Evolutionary conservation across 2,113 vertebrate species (phyloP).

Genomic region (Aepyceros melampus): DNA sequence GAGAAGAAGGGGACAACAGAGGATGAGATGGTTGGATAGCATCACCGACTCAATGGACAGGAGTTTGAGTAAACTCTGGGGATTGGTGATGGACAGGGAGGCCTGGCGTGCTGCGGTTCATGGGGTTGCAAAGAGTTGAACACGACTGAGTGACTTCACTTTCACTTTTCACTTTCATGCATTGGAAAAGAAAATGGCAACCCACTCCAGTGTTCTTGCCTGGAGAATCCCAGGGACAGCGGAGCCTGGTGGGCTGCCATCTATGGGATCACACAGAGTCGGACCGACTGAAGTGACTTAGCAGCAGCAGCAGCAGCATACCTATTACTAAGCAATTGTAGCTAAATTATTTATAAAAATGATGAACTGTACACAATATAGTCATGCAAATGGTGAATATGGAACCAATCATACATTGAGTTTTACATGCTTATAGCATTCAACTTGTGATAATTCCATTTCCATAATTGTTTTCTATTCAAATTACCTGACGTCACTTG

Average conservation of each 20-base stretch:
- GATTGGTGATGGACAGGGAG: neutral
- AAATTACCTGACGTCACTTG: neutral
- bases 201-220: too few relatives aligned
- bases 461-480: neutral
- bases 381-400: neutral
- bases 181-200: too few relatives aligned
- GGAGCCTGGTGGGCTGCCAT: too few relatives aligned
- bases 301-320: neutral
- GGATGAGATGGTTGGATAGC: neutral
- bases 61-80: neutral
- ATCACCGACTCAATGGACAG: neutral
- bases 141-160: neutral
- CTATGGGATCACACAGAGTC: neutral
- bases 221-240: too few relatives aligned
- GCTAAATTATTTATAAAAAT: neutral
- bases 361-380: neutral
- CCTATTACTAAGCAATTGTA: neutral
- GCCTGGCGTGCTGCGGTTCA: neutral
- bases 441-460: neutral
- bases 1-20: neutral
- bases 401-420: neutral
- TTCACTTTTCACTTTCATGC: too few relatives aligned
- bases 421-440: neutral
- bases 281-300: fast-evolving
- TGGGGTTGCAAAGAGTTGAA: neutral